Evolutionary conservation across 2,113 vertebrate genomes (phyloP), one percentile per base, ranked within the genome.

Genomic region (Hemiprocne comata): DNA sequence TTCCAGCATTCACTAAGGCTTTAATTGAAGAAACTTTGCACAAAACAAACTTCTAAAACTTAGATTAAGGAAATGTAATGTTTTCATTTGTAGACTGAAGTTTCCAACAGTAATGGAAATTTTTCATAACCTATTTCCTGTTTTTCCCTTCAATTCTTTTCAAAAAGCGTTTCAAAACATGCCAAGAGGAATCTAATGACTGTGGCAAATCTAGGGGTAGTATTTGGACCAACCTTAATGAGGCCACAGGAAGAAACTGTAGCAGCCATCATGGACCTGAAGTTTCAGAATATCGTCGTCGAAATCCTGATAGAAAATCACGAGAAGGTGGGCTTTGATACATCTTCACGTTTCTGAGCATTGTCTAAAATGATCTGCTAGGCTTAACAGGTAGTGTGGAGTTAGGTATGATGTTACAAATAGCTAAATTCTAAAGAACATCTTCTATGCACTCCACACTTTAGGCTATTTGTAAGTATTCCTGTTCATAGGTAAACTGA

Each of bases 241-340:
- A 98, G 99, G 95, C 99, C 99, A 1, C 98, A 99, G 97, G 99
- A 99, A 93, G 99, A 99, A 90, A 99, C 99, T 1, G 99, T 99
- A 20, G 99, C 99, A 25, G 99, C 99, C 97, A 99, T 99, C 95
- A 99, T 99, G 99, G 99, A 99, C 94, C 97, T 99, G 46, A 99
- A 99, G 97, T 99, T 99, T 96, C 99, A 99, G 97, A 99, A 99
- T 96, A 99, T 99, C 7, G 99, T 99, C 0, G 99, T 99, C 42
- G 99, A 99, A 98, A 99, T 99, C 92, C 98, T 99, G 85, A 99
- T 99, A 33, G 99, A 99, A 97, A 99, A 99, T 46, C 98, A 99
- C 0, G 98, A 99, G 85, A 99, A 99, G 99, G 99, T 99, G 97
- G 97, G 89, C 48, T 54, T 62, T 61, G 34, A 28, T 57, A 15